phyloP scores from a whole-genome alignment of 2,888 invertebrate genomes.

The Limulus polyphemus region DNA sequence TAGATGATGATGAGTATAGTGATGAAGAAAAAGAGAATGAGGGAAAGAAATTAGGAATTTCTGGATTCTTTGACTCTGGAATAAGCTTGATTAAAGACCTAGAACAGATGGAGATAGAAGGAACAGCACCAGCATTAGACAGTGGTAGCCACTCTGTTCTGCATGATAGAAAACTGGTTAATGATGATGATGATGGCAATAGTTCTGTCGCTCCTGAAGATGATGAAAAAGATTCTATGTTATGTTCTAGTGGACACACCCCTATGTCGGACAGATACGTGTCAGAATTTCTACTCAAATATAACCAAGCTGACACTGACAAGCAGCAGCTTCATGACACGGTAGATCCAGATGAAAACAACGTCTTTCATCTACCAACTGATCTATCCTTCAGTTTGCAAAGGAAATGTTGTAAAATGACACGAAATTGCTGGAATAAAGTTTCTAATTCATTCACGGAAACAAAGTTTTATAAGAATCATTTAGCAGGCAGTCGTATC shows the following conservation, averaged over 20 bases:
- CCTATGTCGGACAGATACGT: slow-evolving; percentile 35
- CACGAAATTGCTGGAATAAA: slow-evolving; percentile 2
- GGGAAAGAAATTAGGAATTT: not conserved
- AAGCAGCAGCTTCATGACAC: not conserved
- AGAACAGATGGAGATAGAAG: slow-evolving; percentile 1
- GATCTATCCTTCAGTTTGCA: slow-evolving; percentile 13
- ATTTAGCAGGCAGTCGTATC: not conserved
- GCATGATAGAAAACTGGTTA: no score
- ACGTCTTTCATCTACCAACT: slow-evolving; percentile 17
- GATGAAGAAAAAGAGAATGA: slow-evolving; percentile 4
- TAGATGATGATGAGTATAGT: slow-evolving; percentile 20
- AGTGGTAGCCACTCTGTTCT: not conserved
- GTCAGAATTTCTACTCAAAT: slow-evolving; percentile 47
- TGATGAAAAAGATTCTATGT: no score
- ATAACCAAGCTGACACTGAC: slow-evolving; percentile 37
- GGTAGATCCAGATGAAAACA: slow-evolving; percentile 33
- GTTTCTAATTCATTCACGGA: not conserved
- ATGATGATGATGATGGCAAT: no score
- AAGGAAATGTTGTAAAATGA: slow-evolving; percentile 8
- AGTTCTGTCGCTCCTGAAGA: no score
- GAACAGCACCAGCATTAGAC: not conserved
- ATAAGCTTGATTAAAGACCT: not conserved
- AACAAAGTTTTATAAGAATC: slow-evolving; percentile 4
- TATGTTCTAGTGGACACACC: no score
- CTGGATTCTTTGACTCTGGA: not conserved